A percentile compares a stretch with the other conserved stretches of the same genome.
These are phyloP conservation scores for Zele albiditarsus DNA, from an alignment of 2,888 invertebrate genomes.

Conservation along the genomic window DNA sequence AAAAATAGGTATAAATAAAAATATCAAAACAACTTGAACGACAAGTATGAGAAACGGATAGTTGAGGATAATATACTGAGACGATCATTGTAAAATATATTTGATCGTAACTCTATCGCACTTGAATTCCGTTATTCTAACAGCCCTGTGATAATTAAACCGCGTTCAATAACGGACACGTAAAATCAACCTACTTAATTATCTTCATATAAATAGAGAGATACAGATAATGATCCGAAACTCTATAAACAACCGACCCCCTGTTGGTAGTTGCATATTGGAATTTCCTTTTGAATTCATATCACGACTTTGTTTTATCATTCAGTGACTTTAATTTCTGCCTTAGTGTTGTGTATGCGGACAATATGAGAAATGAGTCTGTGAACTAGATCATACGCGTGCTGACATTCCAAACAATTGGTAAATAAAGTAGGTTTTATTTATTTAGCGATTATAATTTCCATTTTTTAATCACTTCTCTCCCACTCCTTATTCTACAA, in stretches of 20 bases:
- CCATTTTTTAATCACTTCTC: neutral
- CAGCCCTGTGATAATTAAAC: slow-evolving; percentile 13
- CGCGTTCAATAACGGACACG: neutral
- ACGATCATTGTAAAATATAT: slow-evolving; percentile 9
- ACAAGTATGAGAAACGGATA: slow-evolving; percentile 3
- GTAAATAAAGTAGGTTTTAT: neutral
- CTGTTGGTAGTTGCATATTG: neutral
- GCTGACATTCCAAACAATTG: neutral
- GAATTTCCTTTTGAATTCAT: neutral
- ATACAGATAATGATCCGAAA: neutral
- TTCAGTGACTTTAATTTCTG: slow-evolving; percentile 7
- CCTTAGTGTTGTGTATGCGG: neutral
- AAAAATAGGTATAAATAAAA: neutral
- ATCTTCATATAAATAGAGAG: slow-evolving; percentile 1
- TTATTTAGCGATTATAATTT: slow-evolving; percentile 6
- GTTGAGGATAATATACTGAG: neutral
- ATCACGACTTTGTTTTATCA: neutral
- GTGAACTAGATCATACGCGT: slow-evolving; percentile 35
- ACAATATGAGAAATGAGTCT: slow-evolving; percentile 2
- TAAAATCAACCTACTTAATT: slow-evolving; percentile 8
- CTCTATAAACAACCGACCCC: neutral
- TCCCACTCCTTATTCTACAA: slow-evolving; percentile 8
- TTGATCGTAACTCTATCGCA: slow-evolving; percentile 1
- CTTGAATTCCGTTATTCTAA: slow-evolving; percentile 14
- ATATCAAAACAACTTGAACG: slow-evolving; percentile 5